Evolutionary conservation across 2,888 invertebrate species (phyloP).

Genomic region (Tuberolachnus salignus): DNA sequence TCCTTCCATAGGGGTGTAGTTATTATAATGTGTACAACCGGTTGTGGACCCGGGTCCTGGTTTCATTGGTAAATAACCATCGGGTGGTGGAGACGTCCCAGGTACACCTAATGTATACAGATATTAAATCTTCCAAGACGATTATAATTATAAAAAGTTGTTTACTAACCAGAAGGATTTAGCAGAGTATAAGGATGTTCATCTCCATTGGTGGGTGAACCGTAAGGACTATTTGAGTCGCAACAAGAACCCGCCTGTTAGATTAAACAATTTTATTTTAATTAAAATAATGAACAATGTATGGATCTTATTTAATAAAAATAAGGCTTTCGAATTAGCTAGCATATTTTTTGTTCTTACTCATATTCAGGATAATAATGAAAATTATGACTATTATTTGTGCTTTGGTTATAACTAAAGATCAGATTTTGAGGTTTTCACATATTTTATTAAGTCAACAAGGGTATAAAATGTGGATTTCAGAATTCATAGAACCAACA

Average conservation of each 20-base stretch:
- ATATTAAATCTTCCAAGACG: background rate
- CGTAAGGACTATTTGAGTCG: constrained; percentile 55
- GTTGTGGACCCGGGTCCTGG: constrained; percentile 26
- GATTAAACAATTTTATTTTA: background rate
- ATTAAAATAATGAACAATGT: constrained; percentile 3
- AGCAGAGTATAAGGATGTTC: constrained; percentile 41
- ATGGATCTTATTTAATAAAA: background rate
- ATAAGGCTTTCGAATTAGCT: background rate
- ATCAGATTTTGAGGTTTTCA: no score
- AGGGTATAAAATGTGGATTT: no score
- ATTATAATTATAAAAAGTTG: background rate
- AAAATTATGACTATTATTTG: background rate
- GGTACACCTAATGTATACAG: constrained; percentile 12
- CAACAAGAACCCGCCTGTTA: constrained; percentile 50
- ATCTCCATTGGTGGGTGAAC: constrained; percentile 48
- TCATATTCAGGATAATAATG: background rate
- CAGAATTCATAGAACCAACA: no score
- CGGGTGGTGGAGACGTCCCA: constrained; percentile 37
- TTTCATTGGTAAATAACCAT: constrained; percentile 53
- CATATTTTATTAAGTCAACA: no score
- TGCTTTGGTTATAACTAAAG: no score
- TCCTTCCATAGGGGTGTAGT: constrained; percentile 35
- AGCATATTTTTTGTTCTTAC: background rate
- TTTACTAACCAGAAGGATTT: constrained; percentile 40
- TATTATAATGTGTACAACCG: background rate